Conservation (phyloP, 2,888 invertebrate genomes). For the Tetheella fluctuosa region DNA sequence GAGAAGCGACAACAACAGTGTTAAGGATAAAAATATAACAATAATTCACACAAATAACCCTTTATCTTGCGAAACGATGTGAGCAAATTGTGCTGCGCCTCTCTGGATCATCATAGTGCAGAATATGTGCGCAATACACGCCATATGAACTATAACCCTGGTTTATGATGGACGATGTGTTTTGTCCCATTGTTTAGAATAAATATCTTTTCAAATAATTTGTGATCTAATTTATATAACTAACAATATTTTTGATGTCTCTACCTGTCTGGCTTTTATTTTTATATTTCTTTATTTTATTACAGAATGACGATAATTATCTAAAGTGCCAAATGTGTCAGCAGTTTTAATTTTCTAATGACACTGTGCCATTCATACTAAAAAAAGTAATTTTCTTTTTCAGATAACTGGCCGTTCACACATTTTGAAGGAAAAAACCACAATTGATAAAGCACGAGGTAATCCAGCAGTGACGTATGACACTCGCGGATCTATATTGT, state of each 20-base stretch:
- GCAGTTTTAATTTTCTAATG: too few relatives aligned
- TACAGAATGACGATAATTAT: too few relatives aligned
- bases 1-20: slow-evolving; percentile 3
- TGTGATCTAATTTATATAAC: too few relatives aligned
- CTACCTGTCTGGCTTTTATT: background rate
- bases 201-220: background rate
- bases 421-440: slow-evolving; percentile 26
- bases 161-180: slow-evolving; percentile 31
- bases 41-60: slow-evolving; percentile 68
- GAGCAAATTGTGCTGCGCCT: slow-evolving; percentile 54
- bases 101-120: slow-evolving; percentile 29
- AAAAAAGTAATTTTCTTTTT: background rate
- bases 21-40: slow-evolving; percentile 50
- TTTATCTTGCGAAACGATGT: slow-evolving; percentile 47
- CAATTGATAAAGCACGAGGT: slow-evolving; percentile 44
- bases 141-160: slow-evolving; percentile 51
- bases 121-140: slow-evolving; percentile 62
- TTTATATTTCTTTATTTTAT: background rate
- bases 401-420: slow-evolving; percentile 23
- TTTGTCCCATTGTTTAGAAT: background rate
- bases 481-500: slow-evolving; percentile 60
- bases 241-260: background rate
- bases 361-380: background rate
- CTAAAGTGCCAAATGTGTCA: too few relatives aligned
- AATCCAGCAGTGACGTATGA: slow-evolving; percentile 56